These are phyloP conservation scores for Ceraclea dissimilis DNA, from an alignment of 2,888 invertebrate genomes.

Conservation along the genomic window DNA sequence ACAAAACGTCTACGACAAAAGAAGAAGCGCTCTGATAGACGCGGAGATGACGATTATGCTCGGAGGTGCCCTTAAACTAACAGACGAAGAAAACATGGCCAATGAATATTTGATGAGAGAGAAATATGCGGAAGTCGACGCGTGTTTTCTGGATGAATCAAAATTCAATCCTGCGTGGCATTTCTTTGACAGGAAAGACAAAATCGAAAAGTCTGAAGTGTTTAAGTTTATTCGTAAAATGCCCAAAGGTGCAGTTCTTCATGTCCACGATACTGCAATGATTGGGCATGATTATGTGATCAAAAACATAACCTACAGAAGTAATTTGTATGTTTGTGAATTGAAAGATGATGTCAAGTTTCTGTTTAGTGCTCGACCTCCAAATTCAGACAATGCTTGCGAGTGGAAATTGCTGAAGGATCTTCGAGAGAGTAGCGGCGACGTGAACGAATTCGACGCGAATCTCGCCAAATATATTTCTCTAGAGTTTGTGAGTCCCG, in stretches of 20 bases:
- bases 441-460: slow-evolving; percentile 43
- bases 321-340: slow-evolving; percentile 32
- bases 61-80: slow-evolving; percentile 47
- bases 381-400: slow-evolving; percentile 27
- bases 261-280: slow-evolving; percentile 60
- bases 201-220: slow-evolving; percentile 54
- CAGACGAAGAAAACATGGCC: slow-evolving; percentile 42
- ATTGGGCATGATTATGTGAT: slow-evolving; percentile 55
- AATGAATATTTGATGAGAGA: slow-evolving; percentile 52
- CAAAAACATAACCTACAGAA: slow-evolving; percentile 51
- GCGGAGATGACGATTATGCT: slow-evolving; percentile 28
- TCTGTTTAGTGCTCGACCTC: slow-evolving; percentile 33
- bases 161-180: slow-evolving; percentile 58
- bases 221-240: slow-evolving; percentile 58
- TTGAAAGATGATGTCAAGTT: slow-evolving; percentile 27
- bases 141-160: slow-evolving; percentile 47
- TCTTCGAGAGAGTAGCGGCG: slow-evolving; percentile 36
- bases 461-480: slow-evolving; percentile 48
- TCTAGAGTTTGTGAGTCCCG: slow-evolving; percentile 46
- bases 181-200: slow-evolving; percentile 53
- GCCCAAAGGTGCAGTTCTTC: slow-evolving; percentile 70
- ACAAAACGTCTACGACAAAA: background rate
- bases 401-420: slow-evolving; percentile 46
- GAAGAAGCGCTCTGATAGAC: background rate
- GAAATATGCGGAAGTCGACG: slow-evolving; percentile 48